Evolutionary conservation across 2,797 vertebrate genomes (phyloP), one percentile per base, ranked within the genome.

Genomic region (Macroramphosus scolopax): DNA sequence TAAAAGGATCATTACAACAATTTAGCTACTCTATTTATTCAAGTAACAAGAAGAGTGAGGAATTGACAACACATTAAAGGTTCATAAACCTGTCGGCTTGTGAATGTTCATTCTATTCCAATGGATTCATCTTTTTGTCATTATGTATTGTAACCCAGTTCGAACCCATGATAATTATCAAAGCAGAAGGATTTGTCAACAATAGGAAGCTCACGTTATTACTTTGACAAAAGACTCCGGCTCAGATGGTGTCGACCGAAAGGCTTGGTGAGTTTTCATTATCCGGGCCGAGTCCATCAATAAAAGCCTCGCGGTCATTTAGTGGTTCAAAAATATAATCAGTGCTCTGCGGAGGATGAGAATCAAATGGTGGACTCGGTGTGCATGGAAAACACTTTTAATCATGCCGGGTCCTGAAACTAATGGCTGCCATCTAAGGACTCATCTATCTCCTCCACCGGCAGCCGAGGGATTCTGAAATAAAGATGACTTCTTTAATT

Each of bases 211-310:
- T 56, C 13, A 37, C 68, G 45, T 63, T 61, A 61, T 78, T 68
- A 66, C 49, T 44, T 45, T 44, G 56, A 77, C 70, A 68, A 75
- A 68, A 72, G 51, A 32, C n/a, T n/a, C 50, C 53, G 61, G 48
- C 61, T 75, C 49, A 77, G n/a, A n/a, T n/a, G n/a, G n/a, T n/a
- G 47, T 13, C 11, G 51, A 51, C 61, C 61, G 73, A 43, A 49
- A 25, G 15, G 22, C 49, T 58, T n/a, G 6, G 43, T 39, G 51
- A 68, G 56, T 69, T 80, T 75, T 64, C 51, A 80, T 77, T 75
- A 63, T 63, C 39, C 40, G 37, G 37, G 70, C 54, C 54, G 49
- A 46, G 36, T 16, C 30, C 52, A 30, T 46, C 60, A 65, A 45
- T 63, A 60, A 71, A n/a, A 62, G 30, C 49, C 52, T 32, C 17